Percentiles rank a stretch among this genome's conserved stretches.
Conservation (phyloP, 2,113 vertebrate species). For the Callaeas wilsoni region DNA sequence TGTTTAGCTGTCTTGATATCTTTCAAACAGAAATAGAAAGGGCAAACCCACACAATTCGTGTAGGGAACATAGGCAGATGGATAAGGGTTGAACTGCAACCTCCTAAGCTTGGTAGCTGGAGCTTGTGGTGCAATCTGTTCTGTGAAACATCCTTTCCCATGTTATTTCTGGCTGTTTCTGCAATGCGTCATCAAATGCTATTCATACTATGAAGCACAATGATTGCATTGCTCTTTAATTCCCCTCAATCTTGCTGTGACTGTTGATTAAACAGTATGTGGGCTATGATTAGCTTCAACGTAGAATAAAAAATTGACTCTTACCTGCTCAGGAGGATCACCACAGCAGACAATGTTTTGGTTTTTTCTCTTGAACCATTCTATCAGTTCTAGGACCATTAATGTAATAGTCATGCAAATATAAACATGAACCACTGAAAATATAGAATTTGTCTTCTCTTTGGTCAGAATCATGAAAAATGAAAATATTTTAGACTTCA, state of each 20-base stretch:
- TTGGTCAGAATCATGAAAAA: background rate
- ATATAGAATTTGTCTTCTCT: background rate
- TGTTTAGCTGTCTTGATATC: background rate
- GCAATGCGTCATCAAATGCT: conserved; percentile 22
- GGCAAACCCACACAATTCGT: background rate
- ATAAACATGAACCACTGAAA: background rate
- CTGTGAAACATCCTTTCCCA: conserved; percentile 4
- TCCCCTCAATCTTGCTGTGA: background rate
- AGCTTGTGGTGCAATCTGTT: conserved; percentile 21
- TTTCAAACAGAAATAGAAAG: background rate
- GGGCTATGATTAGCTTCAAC: background rate
- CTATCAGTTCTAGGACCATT: background rate
- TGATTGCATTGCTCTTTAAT: background rate
- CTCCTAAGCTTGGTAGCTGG: background rate
- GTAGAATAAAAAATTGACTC: background rate
- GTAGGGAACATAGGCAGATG: background rate
- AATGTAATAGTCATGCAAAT: background rate
- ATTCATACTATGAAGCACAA: background rate
- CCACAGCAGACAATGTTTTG: background rate
- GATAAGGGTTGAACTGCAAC: background rate
- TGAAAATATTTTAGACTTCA: background rate
- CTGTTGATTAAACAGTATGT: background rate
- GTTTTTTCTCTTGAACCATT: background rate
- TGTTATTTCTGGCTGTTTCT: conserved; percentile 42
- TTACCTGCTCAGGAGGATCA: background rate